phyloP scores from a whole-genome alignment of 2,113 vertebrate genomes.

The Centropristis striata region DNA sequence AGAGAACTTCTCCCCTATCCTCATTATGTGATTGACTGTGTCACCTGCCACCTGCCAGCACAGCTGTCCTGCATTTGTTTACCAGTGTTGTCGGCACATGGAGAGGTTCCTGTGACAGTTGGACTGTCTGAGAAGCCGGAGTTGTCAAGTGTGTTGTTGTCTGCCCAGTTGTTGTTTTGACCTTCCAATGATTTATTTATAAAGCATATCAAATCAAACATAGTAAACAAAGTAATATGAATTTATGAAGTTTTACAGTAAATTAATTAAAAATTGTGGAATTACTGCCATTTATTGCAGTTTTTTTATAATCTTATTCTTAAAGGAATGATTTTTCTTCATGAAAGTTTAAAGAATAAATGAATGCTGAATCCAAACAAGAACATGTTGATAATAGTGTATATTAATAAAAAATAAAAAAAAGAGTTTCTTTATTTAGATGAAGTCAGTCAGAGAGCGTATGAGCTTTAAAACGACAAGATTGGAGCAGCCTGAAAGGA shows the following conservation, averaged over 20 bases:
- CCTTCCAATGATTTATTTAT: background rate
- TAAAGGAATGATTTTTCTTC: background rate
- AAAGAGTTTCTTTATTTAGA: background rate
- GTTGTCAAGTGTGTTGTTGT: background rate
- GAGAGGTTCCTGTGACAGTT: conserved; percentile 24
- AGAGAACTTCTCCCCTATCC: conserved; percentile 8
- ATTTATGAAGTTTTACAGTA: background rate
- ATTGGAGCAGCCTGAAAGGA: conserved; percentile 24
- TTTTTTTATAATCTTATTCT: background rate
- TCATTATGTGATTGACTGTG: conserved; percentile 48
- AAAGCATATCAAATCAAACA: background rate
- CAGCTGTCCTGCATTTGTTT: conserved; percentile 47
- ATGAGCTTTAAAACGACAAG: conserved; percentile 25
- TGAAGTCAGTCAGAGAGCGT: background rate
- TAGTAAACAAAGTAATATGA: background rate
- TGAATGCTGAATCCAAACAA: background rate
- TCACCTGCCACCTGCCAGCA: conserved; percentile 50
- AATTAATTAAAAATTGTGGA: background rate
- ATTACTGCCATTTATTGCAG: background rate
- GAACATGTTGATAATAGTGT: background rate
- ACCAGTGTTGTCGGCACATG: conserved; percentile 4
- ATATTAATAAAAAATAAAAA: too few species aligned
- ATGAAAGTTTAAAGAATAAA: background rate
- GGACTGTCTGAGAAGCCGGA: conserved; percentile 7
- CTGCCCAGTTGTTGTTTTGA: background rate